Conservation (phyloP, 2,113 vertebrate genomes). For the Myotis brandtii region DNA sequence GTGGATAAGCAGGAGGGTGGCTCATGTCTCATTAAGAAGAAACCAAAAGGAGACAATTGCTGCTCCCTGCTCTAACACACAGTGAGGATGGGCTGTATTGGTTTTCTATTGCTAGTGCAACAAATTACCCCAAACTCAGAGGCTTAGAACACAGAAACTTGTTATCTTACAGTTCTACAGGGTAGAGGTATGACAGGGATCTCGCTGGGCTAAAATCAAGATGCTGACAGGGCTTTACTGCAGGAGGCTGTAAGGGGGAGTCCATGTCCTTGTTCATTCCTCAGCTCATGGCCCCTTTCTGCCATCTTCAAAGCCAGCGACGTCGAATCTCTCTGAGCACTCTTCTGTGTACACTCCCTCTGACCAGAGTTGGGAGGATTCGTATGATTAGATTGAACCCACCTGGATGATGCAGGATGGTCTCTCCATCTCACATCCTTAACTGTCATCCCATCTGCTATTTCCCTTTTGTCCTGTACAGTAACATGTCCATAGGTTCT, state of each 20-base stretch:
- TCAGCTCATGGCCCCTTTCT: not conserved
- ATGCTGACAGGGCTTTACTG: fast-evolving
- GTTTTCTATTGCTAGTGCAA: not conserved
- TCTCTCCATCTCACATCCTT: not conserved
- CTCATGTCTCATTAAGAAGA: not conserved
- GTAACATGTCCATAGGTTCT: not conserved
- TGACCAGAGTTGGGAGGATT: not conserved
- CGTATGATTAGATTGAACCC: not conserved
- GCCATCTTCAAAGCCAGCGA: not conserved
- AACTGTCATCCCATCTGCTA: not conserved
- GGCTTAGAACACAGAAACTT: not conserved
- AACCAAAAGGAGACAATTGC: not conserved
- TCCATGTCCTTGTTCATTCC: not conserved
- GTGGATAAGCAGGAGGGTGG: not conserved
- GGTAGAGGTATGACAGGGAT: not conserved
- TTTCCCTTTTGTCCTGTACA: not conserved
- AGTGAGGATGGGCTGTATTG: not conserved
- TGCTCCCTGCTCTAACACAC: not conserved
- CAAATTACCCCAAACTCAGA: not conserved
- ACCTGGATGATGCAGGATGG: not conserved
- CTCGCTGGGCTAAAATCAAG: not conserved
- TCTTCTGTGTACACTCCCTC: not conserved
- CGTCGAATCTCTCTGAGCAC: not conserved
- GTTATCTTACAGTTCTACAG: not conserved
- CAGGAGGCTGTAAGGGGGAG: not conserved